A percentile compares a stretch with the other conserved stretches of the same genome.
phyloP scores from a whole-genome alignment of 2,113 vertebrate genomes.

The Pristiophorus japonicus region DNA sequence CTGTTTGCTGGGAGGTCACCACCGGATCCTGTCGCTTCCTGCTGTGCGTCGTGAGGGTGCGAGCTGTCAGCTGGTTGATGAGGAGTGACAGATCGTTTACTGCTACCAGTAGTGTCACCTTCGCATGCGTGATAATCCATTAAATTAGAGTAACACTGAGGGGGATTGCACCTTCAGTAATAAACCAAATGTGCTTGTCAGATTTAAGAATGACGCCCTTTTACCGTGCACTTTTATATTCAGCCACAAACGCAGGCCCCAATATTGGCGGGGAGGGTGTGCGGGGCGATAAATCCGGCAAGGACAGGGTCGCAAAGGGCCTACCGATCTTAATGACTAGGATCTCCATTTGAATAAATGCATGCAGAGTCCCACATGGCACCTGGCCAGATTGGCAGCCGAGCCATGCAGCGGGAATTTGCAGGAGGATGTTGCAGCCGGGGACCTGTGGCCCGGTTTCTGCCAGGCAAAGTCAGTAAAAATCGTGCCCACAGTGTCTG shows the following conservation, averaged over 20 bases:
- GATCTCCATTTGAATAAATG: background rate
- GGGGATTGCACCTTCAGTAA: constrained; percentile 9
- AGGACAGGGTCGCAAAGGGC: background rate
- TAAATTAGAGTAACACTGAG: background rate
- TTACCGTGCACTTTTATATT: background rate
- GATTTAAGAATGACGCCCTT: background rate
- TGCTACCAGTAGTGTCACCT: background rate
- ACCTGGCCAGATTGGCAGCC: background rate
- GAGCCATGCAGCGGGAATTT: background rate
- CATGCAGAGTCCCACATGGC: background rate
- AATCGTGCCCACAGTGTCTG: background rate
- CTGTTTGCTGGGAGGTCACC: background rate
- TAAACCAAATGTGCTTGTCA: background rate
- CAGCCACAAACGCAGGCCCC: background rate
- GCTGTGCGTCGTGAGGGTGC: background rate
- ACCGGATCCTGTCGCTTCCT: background rate
- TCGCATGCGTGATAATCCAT: no score
- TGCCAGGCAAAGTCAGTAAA: background rate
- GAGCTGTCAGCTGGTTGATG: constrained; percentile 9
- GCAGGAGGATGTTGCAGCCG: background rate
- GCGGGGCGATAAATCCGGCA: background rate
- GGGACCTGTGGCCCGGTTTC: background rate
- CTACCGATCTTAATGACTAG: background rate
- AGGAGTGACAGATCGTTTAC: constrained; percentile 21
- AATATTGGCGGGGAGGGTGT: background rate